Base-by-base conservation (phyloP, 2,797 vertebrate genomes). In the Diplodus sargus region DNA sequence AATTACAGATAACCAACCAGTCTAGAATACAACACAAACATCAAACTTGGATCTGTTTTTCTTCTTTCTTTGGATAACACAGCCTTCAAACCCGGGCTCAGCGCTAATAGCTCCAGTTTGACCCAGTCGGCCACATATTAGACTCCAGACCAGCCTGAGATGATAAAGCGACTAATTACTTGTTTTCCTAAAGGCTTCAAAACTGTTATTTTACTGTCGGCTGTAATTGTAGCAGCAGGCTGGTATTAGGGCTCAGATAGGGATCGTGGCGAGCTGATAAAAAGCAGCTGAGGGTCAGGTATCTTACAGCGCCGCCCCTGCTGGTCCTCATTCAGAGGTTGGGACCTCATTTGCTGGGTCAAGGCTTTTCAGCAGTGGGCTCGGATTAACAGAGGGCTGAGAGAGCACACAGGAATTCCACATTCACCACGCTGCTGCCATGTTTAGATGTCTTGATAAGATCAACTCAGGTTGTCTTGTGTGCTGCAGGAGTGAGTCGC, bases 211-310 rank as follows among this genome's bases (percentile, higher is more conserved):
- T 91, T 84, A 87, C 82, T 83, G 86, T 86, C 48, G 18, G 66
- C 68, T 69, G 72, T 91, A 91, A 90, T 86, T 89, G 85, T 71
- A 91, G 85, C 89, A 85, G 87, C 88, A 77, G 89, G 87, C 79
- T 74, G 85, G 84, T 87, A 84, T 88, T 85, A 85, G 72, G 84
- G 48, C 76, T 83, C 76, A 68, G 84, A 87, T 88, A 66, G 76
- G 81, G 80, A 90, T 84, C 13, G 64, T 43, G 60, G 71, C 54
- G 49, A 47, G 83, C 84, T 92, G 90, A 93, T 92, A 86, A 85
- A 87, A 93, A 91, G 83, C 93, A 94, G 91, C 90, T 92, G 92
- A 87, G 84, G 87, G 79, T 83, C 84, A 79, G 86, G 79, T 91
- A 87, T 86, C 82, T 82, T 60, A 70, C 82, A 79, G 82, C 74